Conservation (phyloP, 2,797 vertebrate species). For the Florisuga fusca region DNA sequence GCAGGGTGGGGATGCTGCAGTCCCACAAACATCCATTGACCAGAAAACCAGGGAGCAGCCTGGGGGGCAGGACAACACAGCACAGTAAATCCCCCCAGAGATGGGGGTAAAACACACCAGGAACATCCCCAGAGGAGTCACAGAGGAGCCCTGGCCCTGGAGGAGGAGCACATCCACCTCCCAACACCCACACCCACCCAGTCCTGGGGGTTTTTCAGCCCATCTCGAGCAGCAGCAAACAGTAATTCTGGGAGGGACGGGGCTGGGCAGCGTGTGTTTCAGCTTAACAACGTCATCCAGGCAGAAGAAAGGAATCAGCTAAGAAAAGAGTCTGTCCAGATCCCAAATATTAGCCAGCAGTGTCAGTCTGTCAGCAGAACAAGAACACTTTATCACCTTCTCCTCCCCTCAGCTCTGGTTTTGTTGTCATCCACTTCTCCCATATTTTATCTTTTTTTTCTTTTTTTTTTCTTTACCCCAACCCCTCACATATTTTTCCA, state of each 20-base stretch:
- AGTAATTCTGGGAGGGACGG: not conserved
- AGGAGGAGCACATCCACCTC: not conserved
- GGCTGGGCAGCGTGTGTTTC: not conserved
- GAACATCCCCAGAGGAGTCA: not conserved
- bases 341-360: not conserved
- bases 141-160: not conserved
- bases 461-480: too few relatives aligned
- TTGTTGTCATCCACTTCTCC: constrained; percentile 37
- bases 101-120: not conserved
- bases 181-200: not conserved
- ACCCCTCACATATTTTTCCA: constrained; percentile 78
- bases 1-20: not conserved
- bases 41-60: too few relatives aligned
- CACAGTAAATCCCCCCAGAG: not conserved
- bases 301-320: not conserved
- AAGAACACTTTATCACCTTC: not conserved
- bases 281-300: not conserved
- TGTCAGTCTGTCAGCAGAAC: not conserved
- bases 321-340: not conserved
- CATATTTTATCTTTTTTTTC: constrained; percentile 59
- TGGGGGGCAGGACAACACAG: not conserved
- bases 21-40: too few relatives aligned
- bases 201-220: not conserved
- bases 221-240: not conserved
- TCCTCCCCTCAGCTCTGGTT: not conserved